Percentiles rank a stretch among this genome's conserved stretches.
phyloP scores from a whole-genome alignment of 2,888 invertebrate genomes.

The Cheilosia variabilis region DNA sequence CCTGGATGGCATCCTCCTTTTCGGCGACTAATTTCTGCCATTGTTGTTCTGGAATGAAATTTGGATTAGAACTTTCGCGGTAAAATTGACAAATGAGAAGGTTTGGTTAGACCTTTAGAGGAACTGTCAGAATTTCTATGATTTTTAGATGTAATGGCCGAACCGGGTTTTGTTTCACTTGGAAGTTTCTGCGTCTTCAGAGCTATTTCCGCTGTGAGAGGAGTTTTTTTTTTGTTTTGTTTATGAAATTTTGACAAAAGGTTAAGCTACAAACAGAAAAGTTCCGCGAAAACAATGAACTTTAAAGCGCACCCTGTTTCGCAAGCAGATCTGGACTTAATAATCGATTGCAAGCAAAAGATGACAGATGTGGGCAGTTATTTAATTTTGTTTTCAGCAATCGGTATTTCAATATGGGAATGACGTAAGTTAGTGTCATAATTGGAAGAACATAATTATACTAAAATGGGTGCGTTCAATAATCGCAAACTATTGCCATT shows the following conservation, averaged over 20 bases:
- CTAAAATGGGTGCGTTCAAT: too few species aligned
- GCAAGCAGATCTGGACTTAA: too few species aligned
- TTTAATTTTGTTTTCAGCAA: too few species aligned
- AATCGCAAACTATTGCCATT: too few species aligned
- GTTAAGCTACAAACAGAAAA: not conserved
- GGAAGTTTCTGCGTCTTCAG: not conserved
- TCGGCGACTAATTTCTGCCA: conserved; percentile 85
- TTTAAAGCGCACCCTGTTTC: not conserved
- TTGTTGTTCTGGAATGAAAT: conserved; percentile 83
- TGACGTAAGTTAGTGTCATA: too few species aligned
- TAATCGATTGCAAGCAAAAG: too few species aligned
- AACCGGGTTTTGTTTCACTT: not conserved
- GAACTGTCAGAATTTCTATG: not conserved
- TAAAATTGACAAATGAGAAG: not conserved
- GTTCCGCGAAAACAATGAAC: not conserved
- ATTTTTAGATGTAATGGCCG: not conserved
- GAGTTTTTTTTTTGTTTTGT: not conserved
- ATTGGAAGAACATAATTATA: too few species aligned
- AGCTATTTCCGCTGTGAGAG: conserved; percentile 2
- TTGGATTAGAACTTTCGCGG: not conserved
- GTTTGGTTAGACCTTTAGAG: not conserved
- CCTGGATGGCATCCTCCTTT: conserved; percentile 85
- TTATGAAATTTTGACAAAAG: not conserved
- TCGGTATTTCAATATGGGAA: too few species aligned
- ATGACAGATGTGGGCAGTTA: too few species aligned